These are phyloP conservation scores for Zosterops pallidus DNA, from an alignment of 2,113 vertebrate genomes.

Conservation along the genomic window DNA sequence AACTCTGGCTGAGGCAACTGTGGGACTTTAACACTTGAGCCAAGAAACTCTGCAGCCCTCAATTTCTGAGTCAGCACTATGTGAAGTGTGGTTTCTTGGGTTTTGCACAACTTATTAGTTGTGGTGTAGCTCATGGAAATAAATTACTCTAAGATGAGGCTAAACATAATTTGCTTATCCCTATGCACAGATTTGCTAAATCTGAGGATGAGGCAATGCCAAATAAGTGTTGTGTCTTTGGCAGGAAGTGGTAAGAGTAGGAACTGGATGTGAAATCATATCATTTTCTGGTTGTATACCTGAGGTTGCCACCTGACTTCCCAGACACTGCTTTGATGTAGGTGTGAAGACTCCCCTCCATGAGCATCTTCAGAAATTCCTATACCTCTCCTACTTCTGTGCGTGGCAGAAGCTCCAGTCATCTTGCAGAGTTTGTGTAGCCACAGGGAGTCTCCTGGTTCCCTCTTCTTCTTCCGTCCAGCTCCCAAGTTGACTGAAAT, in stretches of 20 bases:
- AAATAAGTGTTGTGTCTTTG: fast-evolving
- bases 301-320: background rate
- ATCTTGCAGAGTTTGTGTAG: background rate
- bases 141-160: background rate
- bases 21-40: background rate
- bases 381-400: fast-evolving
- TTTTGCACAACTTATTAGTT: background rate
- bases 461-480: background rate
- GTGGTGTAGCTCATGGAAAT: fast-evolving
- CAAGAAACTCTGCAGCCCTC: background rate
- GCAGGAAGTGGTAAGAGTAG: background rate
- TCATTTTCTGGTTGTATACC: fast-evolving
- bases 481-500: background rate
- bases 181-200: background rate
- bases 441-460: fast-evolving
- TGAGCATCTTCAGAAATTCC: background rate
- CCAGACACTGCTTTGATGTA: background rate
- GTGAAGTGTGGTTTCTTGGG: background rate
- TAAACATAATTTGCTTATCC: background rate
- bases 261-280: background rate
- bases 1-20: background rate
- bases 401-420: fast-evolving
- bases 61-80: background rate
- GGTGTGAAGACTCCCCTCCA: background rate
- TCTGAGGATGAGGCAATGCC: fast-evolving